Conservation (phyloP, 2,113 vertebrate species). For the Procavia capensis region DNA sequence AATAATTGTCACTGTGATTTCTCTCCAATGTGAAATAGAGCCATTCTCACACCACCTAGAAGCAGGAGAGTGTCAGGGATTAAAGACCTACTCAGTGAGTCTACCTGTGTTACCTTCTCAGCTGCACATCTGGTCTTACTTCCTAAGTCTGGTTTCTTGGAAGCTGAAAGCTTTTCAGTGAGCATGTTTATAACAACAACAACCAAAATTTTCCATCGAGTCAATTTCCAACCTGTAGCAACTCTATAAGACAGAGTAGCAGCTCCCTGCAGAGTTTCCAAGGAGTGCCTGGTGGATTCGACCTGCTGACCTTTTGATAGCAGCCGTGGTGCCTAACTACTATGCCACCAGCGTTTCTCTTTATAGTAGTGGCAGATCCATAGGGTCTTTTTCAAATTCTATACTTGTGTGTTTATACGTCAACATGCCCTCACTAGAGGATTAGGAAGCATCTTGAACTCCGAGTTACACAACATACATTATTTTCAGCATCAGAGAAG, state of each 20-base stretch:
- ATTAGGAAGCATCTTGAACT: not conserved
- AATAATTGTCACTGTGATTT: constrained; percentile 51
- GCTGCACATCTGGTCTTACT: not conserved
- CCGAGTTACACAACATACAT: not conserved
- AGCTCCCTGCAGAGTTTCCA: too few species aligned
- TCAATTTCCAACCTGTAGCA: too few species aligned
- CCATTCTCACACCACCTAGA: not conserved
- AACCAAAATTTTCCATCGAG: too few species aligned
- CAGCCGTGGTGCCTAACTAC: too few species aligned
- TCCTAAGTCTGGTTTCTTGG: constrained; percentile 1
- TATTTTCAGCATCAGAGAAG: not conserved
- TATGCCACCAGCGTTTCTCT: too few species aligned
- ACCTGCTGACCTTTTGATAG: too few species aligned
- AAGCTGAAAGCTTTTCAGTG: not conserved
- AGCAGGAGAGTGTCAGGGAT: not conserved
- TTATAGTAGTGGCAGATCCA: not conserved
- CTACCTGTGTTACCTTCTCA: not conserved
- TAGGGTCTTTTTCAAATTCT: not conserved
- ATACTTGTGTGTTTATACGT: not conserved
- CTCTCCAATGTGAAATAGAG: constrained; percentile 36
- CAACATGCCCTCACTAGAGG: not conserved
- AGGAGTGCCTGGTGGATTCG: too few species aligned
- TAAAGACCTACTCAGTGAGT: not conserved
- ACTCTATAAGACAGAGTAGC: too few species aligned
- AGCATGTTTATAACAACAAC: not conserved